Conservation (phyloP, 2,113 vertebrate species). For the Nannobrachium achirus region DNA sequence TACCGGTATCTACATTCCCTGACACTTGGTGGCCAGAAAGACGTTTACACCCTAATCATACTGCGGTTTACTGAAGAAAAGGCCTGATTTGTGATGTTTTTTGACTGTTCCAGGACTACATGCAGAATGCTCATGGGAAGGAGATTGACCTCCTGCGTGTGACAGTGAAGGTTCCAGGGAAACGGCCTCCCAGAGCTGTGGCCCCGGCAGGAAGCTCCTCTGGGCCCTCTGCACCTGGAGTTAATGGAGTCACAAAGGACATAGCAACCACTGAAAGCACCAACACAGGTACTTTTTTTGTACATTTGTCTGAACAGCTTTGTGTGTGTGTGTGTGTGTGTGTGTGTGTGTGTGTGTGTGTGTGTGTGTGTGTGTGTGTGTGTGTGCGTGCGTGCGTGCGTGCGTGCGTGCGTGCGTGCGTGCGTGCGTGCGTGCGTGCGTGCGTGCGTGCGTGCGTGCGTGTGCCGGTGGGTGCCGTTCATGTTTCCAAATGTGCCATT, state of each 20-base stretch:
- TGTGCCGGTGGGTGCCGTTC: too few relatives aligned
- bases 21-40: too few relatives aligned
- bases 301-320: too few relatives aligned
- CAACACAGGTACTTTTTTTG: conserved; percentile 58
- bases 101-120: conserved; percentile 82
- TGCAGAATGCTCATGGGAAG: conserved; percentile 91
- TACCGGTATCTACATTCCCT: too few relatives aligned
- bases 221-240: conserved; percentile 79
- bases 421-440: too few relatives aligned
- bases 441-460: too few relatives aligned
- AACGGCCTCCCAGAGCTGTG: conserved; percentile 90
- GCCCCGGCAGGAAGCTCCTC: conserved; percentile 83
- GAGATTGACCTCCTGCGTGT: conserved; percentile 94
- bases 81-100: not conserved
- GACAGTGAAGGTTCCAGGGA: conserved; percentile 96
- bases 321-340: too few relatives aligned
- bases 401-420: too few relatives aligned
- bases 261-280: conserved; percentile 69
- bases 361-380: too few relatives aligned
- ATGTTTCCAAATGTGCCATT: too few relatives aligned
- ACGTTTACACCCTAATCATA: not conserved
- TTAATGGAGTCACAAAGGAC: conserved; percentile 90
- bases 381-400: too few relatives aligned
- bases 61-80: not conserved
- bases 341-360: too few relatives aligned